Evolutionary conservation across 2,113 vertebrate species (phyloP), one percentile per base, ranked within the genome.

Genomic region (Stomatorhinus ivindoensis): DNA sequence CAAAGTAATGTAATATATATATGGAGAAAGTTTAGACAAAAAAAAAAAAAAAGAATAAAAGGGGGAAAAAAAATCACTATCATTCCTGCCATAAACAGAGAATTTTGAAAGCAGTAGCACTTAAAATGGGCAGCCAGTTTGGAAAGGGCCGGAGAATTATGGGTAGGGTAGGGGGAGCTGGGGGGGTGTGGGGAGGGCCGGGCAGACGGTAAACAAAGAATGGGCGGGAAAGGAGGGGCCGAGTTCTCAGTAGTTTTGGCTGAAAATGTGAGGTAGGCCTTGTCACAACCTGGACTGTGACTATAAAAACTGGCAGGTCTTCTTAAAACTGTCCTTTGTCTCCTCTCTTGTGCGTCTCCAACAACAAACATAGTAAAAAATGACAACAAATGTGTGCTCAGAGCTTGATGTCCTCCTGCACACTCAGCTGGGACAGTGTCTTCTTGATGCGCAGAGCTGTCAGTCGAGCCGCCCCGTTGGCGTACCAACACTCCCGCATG

Each of bases 401-500:
- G 90, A 99, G 97, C 93, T 99, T 99, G 92, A 99, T 96, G 80
- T 99, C 98, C 90, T 99, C 98, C 90, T 98, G 96, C 92, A 98
- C 94, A 1, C 97, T 98, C 93, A 99, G 97, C 93, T 98, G 98
- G 0, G 98, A 98, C 17, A 99, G 95, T 86, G 97, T 98, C 94
- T 99, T 99, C 95, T 99, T 99, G 85, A 99, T 98, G 93, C 98
- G 98, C 89, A 99, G 96, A 6, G 98, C 98, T 0, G 98, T 99
- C 86, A 99, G 93, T 0, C 98, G 96, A 21, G 98, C 98, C 0
- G 98, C 97, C 0, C 97, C 97, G 0, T 98, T 99, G 51, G 97
- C 95, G 2, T 99, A 99, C 98, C 98, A 99, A 91, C 98, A 99
- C 93, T 99, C 98, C 0, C 98, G 94, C 98, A 99, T 99, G 95